These are phyloP conservation scores for Tachina lurida DNA, from an alignment of 2,888 invertebrate genomes.

Conservation along the genomic window DNA sequence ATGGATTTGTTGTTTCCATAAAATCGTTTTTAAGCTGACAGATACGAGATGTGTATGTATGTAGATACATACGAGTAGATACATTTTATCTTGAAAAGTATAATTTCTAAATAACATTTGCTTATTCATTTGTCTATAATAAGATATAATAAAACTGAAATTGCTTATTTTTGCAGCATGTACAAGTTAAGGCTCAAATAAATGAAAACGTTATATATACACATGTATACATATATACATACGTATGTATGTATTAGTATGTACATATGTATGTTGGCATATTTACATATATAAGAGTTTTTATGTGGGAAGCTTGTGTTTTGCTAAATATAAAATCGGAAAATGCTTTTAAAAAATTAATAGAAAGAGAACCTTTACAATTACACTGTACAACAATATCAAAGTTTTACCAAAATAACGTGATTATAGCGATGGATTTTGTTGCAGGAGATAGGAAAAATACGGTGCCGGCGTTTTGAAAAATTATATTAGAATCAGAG, in stretches of 20 bases:
- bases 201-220: not conserved
- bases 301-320: no score
- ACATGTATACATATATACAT: not conserved
- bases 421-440: no score
- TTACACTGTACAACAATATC: no score
- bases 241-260: not conserved
- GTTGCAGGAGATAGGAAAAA: no score
- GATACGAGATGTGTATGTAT: no score
- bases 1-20: conserved; percentile 15
- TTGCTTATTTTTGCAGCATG: conserved; percentile 23
- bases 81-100: conserved; percentile 41
- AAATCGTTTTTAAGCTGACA: conserved; percentile 56
- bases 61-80: not conserved
- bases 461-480: no score
- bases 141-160: conserved; percentile 27
- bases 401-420: no score
- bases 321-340: no score
- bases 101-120: conserved; percentile 23
- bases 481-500: no score
- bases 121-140: conserved; percentile 39
- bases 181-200: not conserved
- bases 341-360: no score
- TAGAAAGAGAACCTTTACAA: no score
- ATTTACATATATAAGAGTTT: no score
- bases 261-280: not conserved